Conservation (phyloP, 2,797 vertebrate species). For the Dicrostonyx torquatus region DNA sequence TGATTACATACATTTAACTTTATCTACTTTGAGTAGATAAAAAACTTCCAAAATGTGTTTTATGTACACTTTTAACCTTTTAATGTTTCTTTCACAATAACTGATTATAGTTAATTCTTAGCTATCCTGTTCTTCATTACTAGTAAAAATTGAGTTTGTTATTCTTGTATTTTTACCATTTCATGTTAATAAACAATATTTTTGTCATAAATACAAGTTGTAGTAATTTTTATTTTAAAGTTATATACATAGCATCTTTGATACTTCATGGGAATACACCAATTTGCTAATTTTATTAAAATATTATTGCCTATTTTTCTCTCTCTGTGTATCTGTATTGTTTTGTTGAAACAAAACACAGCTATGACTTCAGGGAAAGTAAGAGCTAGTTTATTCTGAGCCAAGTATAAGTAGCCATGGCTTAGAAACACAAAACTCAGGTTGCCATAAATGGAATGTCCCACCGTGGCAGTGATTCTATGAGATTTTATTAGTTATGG, state of each 20-base stretch:
- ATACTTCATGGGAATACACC: not conserved
- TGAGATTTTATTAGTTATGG: not conserved
- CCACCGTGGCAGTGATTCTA: not conserved
- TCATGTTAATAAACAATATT: not conserved
- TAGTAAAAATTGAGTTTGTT: not conserved
- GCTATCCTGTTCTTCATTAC: not conserved
- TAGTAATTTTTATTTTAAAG: constrained; percentile 11
- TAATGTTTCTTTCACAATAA: constrained; percentile 27
- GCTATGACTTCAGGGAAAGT: not conserved
- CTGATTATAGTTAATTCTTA: not conserved
- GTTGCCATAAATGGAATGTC: not conserved
- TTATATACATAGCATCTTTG: not conserved
- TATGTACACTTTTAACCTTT: not conserved
- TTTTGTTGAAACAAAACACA: not conserved
- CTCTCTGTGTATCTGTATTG: not conserved
- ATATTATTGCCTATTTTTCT: not conserved
- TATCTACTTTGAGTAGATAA: not conserved
- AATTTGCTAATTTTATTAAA: not conserved
- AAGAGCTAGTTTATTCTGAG: not conserved
- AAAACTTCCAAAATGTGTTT: constrained; percentile 29
- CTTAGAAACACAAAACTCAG: not conserved
- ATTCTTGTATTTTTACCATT: not conserved
- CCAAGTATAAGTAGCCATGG: not conserved
- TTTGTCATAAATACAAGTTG: not conserved
- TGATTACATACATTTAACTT: constrained; percentile 36